phyloP scores from a whole-genome alignment of 2,888 invertebrate genomes.

The Amorpha juglandis region DNA sequence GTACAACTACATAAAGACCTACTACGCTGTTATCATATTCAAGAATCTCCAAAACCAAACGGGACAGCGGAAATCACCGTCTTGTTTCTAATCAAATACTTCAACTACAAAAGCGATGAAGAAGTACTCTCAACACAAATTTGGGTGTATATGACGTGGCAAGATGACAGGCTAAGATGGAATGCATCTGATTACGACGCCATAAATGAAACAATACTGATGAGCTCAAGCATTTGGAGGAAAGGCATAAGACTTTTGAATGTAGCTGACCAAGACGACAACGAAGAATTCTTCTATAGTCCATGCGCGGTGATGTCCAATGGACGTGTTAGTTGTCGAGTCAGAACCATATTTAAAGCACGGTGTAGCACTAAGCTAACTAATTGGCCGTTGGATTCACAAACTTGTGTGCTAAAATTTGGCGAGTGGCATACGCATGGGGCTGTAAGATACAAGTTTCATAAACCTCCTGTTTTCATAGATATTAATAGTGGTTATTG shows the following conservation, averaged over 20 bases:
- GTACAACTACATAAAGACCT: slow-evolving; percentile 25
- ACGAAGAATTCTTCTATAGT: slow-evolving; percentile 12
- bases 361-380: slow-evolving; percentile 36
- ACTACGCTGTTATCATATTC: not conserved
- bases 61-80: slow-evolving; percentile 6
- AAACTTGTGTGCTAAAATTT: slow-evolving; percentile 41
- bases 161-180: slow-evolving; percentile 43
- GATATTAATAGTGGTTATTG: slow-evolving; percentile 40
- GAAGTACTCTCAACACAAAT: slow-evolving; percentile 1
- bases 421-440: slow-evolving; percentile 29
- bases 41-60: slow-evolving; percentile 21
- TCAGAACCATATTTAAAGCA: slow-evolving; percentile 16
- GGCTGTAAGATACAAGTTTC: slow-evolving; percentile 34
- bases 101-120: slow-evolving; percentile 22
- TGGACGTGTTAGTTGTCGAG: slow-evolving; percentile 32
- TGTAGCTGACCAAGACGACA: slow-evolving; percentile 9
- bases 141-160: slow-evolving; percentile 34
- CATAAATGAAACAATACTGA: slow-evolving; percentile 30
- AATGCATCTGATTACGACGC: slow-evolving; percentile 39
- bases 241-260: slow-evolving; percentile 32
- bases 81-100: slow-evolving; percentile 13
- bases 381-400: slow-evolving; percentile 48
- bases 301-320: slow-evolving; percentile 31
- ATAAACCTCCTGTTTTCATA: slow-evolving; percentile 10
- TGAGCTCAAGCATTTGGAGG: slow-evolving; percentile 38